Conservation (phyloP, 2,797 vertebrate genomes). For the Leptatherina wallacei region DNA sequence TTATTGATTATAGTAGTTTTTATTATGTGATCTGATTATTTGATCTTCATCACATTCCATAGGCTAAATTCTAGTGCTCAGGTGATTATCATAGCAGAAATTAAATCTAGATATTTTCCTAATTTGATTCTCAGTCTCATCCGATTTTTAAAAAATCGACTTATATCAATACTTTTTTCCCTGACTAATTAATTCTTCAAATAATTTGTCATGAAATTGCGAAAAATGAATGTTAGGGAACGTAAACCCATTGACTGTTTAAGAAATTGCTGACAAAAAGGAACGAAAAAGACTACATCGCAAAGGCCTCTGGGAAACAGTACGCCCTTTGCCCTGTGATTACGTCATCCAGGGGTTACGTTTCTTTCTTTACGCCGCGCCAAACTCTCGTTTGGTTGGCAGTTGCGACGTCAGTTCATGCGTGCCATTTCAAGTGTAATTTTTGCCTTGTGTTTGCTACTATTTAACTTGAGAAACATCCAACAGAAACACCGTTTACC, state of each 20-base stretch:
- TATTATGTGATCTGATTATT: too few relatives aligned
- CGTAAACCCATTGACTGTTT: not conserved
- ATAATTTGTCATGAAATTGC: not conserved
- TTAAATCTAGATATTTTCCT: too few relatives aligned
- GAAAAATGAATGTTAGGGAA: not conserved
- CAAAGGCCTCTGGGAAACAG: constrained; percentile 49
- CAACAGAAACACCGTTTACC: not conserved
- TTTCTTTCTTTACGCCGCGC: constrained; percentile 12
- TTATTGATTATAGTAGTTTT: too few relatives aligned
- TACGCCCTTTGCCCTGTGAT: rapidly evolving
- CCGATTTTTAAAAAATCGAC: too few relatives aligned
- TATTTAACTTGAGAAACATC: not conserved
- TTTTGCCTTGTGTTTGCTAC: not conserved
- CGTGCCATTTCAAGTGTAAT: not conserved
- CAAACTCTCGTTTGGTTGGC: not conserved
- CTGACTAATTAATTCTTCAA: not conserved
- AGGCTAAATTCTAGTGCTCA: too few relatives aligned
- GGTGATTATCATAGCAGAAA: too few relatives aligned
- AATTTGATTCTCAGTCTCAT: too few relatives aligned
- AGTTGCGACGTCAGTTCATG: constrained; percentile 13
- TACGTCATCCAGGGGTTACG: constrained; percentile 35
- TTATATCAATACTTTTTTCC: not conserved
- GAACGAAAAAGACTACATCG: constrained; percentile 55
- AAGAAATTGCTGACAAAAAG: not conserved
- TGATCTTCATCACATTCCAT: too few relatives aligned